Percentiles rank a stretch among this genome's conserved stretches.
phyloP scores from a whole-genome alignment of 2,888 invertebrate genomes.

The Meandrusa payeni region DNA sequence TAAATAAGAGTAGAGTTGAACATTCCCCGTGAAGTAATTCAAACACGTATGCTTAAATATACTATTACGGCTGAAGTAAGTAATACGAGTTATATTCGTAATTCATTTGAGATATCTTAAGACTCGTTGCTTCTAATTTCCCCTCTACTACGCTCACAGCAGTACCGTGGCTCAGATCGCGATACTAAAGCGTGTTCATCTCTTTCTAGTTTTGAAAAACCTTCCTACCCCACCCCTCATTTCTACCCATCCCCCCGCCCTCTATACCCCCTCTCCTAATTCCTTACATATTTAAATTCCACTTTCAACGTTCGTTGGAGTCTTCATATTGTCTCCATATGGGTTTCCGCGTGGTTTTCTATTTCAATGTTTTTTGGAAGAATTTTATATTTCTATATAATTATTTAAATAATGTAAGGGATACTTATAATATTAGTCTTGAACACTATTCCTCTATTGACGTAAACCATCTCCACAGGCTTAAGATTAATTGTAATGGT shows the following conservation, averaged over 20 bases:
- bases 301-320: slow-evolving; percentile 67
- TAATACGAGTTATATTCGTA: no score
- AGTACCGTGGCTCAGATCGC: slow-evolving; percentile 59
- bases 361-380: slow-evolving; percentile 23
- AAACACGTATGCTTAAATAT: no score
- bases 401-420: background rate
- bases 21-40: no score
- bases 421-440: background rate
- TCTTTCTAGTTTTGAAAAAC: slow-evolving; percentile 81
- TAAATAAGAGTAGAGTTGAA: no score
- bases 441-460: no score
- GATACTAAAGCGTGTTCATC: slow-evolving; percentile 79
- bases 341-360: slow-evolving; percentile 55
- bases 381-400: background rate
- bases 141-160: slow-evolving; percentile 33
- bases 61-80: no score
- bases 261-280: slow-evolving; percentile 63
- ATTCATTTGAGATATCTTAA: slow-evolving; percentile 38
- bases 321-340: slow-evolving; percentile 75
- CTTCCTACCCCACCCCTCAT: slow-evolving; percentile 38
- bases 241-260: slow-evolving; percentile 28
- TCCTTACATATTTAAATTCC: slow-evolving; percentile 81
- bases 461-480: no score
- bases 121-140: slow-evolving; percentile 44
- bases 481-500: no score